These are phyloP conservation scores for Sebastiscus albofasciatus DNA, from an alignment of 2,797 vertebrate species.

Conservation along the genomic window DNA sequence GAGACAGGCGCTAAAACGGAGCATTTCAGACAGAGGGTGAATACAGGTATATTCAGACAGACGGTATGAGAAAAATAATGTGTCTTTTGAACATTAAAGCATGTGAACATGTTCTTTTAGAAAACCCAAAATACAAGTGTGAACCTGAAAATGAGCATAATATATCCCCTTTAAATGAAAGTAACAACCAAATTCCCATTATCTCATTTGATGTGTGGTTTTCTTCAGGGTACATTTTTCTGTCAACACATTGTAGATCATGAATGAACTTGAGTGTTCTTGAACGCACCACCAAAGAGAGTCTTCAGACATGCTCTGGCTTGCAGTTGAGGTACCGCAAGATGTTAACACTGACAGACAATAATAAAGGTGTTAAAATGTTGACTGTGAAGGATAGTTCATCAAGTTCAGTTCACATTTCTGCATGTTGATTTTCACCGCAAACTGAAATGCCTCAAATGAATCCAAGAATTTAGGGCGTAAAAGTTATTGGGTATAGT, in stretches of 20 bases:
- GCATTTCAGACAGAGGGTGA: background rate
- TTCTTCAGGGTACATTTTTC: background rate
- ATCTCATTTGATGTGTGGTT: background rate
- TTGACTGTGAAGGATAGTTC: background rate
- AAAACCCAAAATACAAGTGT: background rate
- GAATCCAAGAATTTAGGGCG: background rate
- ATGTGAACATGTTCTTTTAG: background rate
- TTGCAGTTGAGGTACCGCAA: background rate
- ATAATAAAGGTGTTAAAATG: constrained; percentile 13
- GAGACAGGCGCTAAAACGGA: no score
- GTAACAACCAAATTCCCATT: background rate
- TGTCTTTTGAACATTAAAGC: background rate
- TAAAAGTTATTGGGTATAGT: background rate
- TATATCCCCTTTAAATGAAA: constrained; percentile 16
- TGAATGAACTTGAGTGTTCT: constrained; percentile 15
- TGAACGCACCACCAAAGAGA: constrained; percentile 29
- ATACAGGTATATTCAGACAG: background rate
- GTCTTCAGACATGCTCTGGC: constrained; percentile 26
- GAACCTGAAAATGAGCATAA: background rate
- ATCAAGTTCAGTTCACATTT: background rate
- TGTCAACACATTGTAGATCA: background rate
- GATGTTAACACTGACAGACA: constrained; percentile 1
- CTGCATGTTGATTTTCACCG: background rate
- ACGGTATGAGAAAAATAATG: background rate
- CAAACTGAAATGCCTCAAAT: background rate